Conservation (phyloP, 1,140 invertebrate genomes). For the Drosophila persimilis region DNA sequence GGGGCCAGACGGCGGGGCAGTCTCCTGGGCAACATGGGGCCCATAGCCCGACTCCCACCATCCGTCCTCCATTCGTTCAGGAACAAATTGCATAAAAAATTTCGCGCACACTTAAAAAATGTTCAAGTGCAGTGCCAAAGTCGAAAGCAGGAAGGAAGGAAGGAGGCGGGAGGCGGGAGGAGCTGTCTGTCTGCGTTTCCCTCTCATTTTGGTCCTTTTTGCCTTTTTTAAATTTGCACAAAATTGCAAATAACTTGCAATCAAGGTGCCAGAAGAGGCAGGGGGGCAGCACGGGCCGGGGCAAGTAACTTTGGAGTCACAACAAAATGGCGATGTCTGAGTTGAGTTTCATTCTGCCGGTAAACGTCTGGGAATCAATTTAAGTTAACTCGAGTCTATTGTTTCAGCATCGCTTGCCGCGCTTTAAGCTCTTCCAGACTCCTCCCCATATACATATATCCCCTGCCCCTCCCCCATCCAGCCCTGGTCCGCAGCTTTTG, state of each 20-base stretch:
- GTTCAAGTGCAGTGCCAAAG: constrained; percentile 71
- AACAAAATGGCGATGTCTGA: constrained; percentile 45
- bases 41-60: too few species aligned
- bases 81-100: constrained; percentile 72
- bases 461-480: neutral
- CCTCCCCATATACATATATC: neutral
- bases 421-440: constrained; percentile 45
- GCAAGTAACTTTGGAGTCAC: constrained; percentile 50
- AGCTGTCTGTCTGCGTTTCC: constrained; percentile 26
- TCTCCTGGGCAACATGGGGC: constrained; percentile 17
- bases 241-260: constrained; percentile 81
- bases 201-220: constrained; percentile 26
- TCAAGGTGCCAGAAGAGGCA: constrained; percentile 62
- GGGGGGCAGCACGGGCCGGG: neutral
- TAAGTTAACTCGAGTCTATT: constrained; percentile 80
- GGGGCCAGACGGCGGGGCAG: neutral
- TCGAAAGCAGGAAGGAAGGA: neutral
- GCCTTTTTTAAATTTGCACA: constrained; percentile 62
- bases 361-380: constrained; percentile 75
- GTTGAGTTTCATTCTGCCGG: constrained; percentile 52
- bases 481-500: constrained; percentile 22
- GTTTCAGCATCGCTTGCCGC: constrained; percentile 59
- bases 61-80: neutral
- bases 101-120: constrained; percentile 62
- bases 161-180: neutral